phyloP scores from a whole-genome alignment of 1,140 invertebrate species.

The Camponotus floridanus region DNA sequence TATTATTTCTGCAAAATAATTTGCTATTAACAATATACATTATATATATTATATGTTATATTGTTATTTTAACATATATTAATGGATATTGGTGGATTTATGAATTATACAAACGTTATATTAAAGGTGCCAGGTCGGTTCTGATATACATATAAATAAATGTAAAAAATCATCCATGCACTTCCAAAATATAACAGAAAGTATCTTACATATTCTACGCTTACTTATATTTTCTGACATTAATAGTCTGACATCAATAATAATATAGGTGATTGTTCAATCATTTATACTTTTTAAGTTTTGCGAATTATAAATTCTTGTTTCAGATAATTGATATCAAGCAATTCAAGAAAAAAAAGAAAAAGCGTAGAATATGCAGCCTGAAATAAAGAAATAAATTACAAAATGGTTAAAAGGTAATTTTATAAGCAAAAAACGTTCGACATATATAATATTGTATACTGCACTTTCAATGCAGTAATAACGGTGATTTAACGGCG shows the following conservation, averaged over 20 bases:
- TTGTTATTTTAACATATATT: constrained; percentile 50
- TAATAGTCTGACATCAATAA: background rate
- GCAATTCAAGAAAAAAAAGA: constrained; percentile 30
- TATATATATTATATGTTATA: too few species aligned
- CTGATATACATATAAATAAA: constrained; percentile 67
- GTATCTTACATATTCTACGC: constrained; percentile 67
- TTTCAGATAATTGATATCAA: background rate
- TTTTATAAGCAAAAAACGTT: constrained; percentile 59
- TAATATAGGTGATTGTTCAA: too few species aligned
- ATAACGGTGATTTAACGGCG: background rate
- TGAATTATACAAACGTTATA: constrained; percentile 16
- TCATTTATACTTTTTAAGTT: background rate
- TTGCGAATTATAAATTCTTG: background rate
- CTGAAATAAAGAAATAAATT: constrained; percentile 59
- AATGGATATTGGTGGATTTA: constrained; percentile 1
- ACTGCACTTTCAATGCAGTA: constrained; percentile 35
- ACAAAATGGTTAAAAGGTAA: constrained; percentile 13
- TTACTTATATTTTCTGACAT: constrained; percentile 32
- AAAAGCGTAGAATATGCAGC: constrained; percentile 63
- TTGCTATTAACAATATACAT: background rate
- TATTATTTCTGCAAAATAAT: constrained; percentile 18
- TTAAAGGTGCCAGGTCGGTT: constrained; percentile 75
- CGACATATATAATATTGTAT: constrained; percentile 44
- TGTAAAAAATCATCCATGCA: constrained; percentile 71
- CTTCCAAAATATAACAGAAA: constrained; percentile 71